phyloP scores from a whole-genome alignment of 2,113 vertebrate species.

The Taurulus bubalis region DNA sequence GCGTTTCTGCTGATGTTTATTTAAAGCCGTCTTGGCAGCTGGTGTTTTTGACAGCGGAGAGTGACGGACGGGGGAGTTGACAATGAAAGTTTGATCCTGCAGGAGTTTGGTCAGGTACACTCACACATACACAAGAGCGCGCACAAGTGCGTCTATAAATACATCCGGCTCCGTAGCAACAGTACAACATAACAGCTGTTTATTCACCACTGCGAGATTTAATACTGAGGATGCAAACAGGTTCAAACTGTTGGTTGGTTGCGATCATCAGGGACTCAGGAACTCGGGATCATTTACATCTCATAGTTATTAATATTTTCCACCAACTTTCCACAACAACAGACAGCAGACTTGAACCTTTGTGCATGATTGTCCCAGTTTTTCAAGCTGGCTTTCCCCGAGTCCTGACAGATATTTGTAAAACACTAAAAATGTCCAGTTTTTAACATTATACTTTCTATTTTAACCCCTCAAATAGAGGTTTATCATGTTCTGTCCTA shows the following conservation, averaged over 20 bases:
- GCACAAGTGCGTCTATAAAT: conserved; percentile 45
- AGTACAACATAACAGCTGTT: conserved; percentile 48
- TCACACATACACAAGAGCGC: conserved; percentile 19
- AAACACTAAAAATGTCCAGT: too few relatives aligned
- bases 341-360: neutral
- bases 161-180: conserved; percentile 44
- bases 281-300: neutral
- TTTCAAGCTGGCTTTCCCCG: too few relatives aligned
- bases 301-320: neutral
- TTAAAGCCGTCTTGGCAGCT: conserved; percentile 51
- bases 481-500: too few relatives aligned
- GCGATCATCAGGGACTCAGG: neutral
- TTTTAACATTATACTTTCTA: too few relatives aligned
- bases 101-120: conserved; percentile 14
- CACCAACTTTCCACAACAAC: neutral
- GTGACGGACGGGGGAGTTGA: neutral
- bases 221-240: neutral
- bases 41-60: neutral
- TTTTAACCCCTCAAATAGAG: too few relatives aligned
- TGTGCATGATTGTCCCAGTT: neutral
- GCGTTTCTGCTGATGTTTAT: conserved; percentile 27
- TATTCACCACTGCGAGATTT: neutral
- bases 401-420: too few relatives aligned
- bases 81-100: conserved; percentile 26
- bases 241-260: neutral